These are phyloP conservation scores for Tillus elongatus DNA, from an alignment of 2,888 invertebrate species.

Conservation along the genomic window DNA sequence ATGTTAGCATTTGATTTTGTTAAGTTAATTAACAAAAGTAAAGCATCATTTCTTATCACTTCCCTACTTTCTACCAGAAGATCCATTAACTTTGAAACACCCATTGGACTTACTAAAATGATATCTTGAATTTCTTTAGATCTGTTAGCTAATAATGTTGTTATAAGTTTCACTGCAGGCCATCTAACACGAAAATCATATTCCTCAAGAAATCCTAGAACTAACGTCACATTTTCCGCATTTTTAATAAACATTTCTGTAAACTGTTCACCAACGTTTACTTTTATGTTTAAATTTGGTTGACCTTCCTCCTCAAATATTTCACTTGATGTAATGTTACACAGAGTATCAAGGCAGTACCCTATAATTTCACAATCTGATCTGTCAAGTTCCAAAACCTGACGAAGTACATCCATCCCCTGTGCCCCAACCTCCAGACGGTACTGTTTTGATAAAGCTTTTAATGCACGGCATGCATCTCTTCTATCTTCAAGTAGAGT, in stretches of 20 bases:
- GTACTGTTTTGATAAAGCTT: constrained; percentile 82
- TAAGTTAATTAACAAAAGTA: constrained; percentile 82
- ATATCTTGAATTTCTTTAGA: constrained; percentile 82
- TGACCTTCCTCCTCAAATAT: constrained; percentile 75
- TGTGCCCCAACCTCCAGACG: constrained; percentile 93
- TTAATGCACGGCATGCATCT: constrained; percentile 92
- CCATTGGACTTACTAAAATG: constrained; percentile 86
- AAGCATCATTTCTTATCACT: constrained; percentile 89
- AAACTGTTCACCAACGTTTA: constrained; percentile 83
- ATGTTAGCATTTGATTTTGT: constrained; percentile 94
- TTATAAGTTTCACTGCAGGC: constrained; percentile 81
- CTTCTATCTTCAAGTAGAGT: constrained; percentile 89
- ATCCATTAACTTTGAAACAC: constrained; percentile 96
- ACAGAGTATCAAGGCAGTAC: constrained; percentile 84
- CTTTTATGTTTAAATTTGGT: constrained; percentile 40
- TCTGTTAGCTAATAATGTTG: constrained; percentile 77
- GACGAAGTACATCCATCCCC: constrained; percentile 71
- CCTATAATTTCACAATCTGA: constrained; percentile 87
- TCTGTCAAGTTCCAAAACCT: constrained; percentile 80
- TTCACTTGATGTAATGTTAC: constrained; percentile 77
- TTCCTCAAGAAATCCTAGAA: constrained; percentile 82
- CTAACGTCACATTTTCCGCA: constrained; percentile 69
- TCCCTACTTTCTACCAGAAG: constrained; percentile 87
- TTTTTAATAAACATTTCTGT: constrained; percentile 96
- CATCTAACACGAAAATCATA: constrained; percentile 91